phyloP scores from a whole-genome alignment of 2,113 vertebrate species.

The Himantopus leucocephalus region DNA sequence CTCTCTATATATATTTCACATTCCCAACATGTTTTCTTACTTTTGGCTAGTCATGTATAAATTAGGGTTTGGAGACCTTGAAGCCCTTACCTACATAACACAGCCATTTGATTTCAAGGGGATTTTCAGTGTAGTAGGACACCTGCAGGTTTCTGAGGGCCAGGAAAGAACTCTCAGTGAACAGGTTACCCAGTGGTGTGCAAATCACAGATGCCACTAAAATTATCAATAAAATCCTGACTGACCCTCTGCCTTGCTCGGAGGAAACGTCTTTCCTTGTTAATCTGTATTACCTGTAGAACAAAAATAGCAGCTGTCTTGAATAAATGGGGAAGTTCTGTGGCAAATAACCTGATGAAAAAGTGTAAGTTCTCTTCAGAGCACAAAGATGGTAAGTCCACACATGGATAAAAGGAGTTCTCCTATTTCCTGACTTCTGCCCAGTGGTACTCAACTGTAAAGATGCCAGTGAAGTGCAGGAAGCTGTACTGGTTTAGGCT shows the following conservation, averaged over 20 bases:
- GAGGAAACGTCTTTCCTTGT: not conserved
- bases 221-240: not conserved
- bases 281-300: not conserved
- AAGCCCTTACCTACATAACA: not conserved
- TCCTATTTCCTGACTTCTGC: not conserved
- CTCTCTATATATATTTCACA: not conserved
- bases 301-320: not conserved
- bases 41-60: not conserved
- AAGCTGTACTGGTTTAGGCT: not conserved
- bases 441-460: not conserved
- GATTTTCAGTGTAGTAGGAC: not conserved
- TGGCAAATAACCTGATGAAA: not conserved
- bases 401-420: not conserved
- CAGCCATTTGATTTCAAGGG: not conserved
- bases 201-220: not conserved
- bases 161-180: not conserved
- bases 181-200: not conserved
- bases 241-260: not conserved
- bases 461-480: not conserved
- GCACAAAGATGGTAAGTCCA: not conserved
- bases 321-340: not conserved
- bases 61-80: not conserved
- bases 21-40: not conserved
- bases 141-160: not conserved
- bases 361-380: not conserved